Evolutionary conservation across 2,888 invertebrate genomes (phyloP).

Genomic region (Gandaritis pyraliata): DNA sequence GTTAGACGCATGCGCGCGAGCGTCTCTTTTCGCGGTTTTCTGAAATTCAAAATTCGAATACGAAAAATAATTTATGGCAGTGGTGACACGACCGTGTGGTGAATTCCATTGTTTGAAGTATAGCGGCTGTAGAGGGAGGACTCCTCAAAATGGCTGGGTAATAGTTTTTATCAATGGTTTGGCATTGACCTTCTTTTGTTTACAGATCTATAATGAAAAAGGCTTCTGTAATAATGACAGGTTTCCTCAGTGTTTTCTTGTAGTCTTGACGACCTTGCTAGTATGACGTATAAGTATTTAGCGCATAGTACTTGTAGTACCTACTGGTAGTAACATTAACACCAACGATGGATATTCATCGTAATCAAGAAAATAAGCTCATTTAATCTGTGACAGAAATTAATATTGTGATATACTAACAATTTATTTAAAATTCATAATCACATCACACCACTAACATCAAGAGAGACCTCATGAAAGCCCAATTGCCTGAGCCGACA

Average conservation of each 20-base stretch:
- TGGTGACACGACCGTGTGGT: slow-evolving; percentile 74
- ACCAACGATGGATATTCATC: too few species aligned
- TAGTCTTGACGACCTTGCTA: slow-evolving; percentile 32
- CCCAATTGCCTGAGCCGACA: too few species aligned
- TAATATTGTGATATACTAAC: too few species aligned
- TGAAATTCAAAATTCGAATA: slow-evolving; percentile 54
- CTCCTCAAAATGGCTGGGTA: slow-evolving; percentile 72
- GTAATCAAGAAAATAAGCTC: too few species aligned
- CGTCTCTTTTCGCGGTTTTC: slow-evolving; percentile 57
- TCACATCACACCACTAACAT: too few species aligned
- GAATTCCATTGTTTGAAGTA: slow-evolving; percentile 71
- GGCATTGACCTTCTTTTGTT: slow-evolving; percentile 41
- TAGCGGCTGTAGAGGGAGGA: slow-evolving; percentile 60
- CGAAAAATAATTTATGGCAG: slow-evolving; percentile 73
- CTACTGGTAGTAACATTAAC: too few species aligned
- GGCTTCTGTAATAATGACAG: slow-evolving; percentile 29
- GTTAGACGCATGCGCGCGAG: slow-evolving; percentile 74
- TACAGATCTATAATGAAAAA: slow-evolving; percentile 39
- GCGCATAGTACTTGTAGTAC: too few species aligned
- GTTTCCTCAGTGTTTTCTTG: slow-evolving; percentile 40
- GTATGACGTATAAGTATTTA: slow-evolving; percentile 1
- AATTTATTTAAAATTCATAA: too few species aligned
- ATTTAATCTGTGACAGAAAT: too few species aligned
- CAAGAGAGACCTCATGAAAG: too few species aligned
- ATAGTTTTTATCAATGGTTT: slow-evolving; percentile 42